Evolutionary conservation across 1,140 invertebrate genomes (phyloP), one percentile per base, ranked within the genome.

Genomic region (Cotesia vestalis): DNA sequence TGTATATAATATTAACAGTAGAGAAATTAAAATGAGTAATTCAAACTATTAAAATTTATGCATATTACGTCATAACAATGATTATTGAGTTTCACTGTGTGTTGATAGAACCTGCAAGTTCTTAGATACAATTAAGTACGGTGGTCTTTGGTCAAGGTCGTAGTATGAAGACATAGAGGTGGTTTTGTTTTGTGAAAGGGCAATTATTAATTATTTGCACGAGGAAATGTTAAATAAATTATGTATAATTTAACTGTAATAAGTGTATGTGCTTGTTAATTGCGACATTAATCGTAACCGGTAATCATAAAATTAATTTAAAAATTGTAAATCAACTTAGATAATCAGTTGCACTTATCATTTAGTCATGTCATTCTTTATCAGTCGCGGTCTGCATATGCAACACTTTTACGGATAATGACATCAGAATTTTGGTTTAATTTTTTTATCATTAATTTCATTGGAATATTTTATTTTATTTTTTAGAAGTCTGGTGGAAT

Each of bases 101-200:
- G 57, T 12, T 17, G 5, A 27, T 12, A n/a, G n/a, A 61, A 36
- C 12, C 6, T 62, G n/a, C 34, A n/a, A 62, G n/a, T 36, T 12
- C 35, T 11, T 36, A 62, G 14, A 62, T 62, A 62, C 35, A 36
- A 40, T 27, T 17, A 59, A 59, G 17, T 9, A 17, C 14, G 9
- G 20, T 59, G 9, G 57, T 59, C 17, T 40, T 5, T 40, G 36
- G 35, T n/a, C 60, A 62, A 62, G 60, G 60, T 62, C 35, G 36
- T n/a, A 40, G 6, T 9, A 40, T 46, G 11, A 46, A 46, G 6
- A 11, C 40, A 9, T 6, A 46, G 40, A 40, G 12, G n/a, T 62
- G n/a, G 60, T 62, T 36, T 62, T 4, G 12, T 62, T 62, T 62
- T 62, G 60, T 62, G 60, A 62, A 62, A 62, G 60, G 60, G 17